Conservation (phyloP, 2,888 invertebrate genomes). For the Nephrotoma flavescens region DNA sequence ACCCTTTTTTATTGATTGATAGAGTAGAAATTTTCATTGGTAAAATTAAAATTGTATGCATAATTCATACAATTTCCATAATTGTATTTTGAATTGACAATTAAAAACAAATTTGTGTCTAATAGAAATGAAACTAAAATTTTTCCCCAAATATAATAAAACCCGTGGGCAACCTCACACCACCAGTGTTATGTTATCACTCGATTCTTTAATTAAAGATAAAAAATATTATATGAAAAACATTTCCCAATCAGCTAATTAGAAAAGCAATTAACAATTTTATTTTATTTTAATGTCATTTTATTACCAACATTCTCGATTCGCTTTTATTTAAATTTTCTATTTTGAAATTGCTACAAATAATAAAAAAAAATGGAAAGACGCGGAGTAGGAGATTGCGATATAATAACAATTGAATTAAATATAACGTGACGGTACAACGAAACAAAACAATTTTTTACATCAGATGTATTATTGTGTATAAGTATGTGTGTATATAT, state of each 20-base stretch:
- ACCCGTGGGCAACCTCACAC: not conserved
- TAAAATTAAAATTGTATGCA: not conserved
- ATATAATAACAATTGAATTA: not conserved
- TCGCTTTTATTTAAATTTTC: not conserved
- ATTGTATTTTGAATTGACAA: not conserved
- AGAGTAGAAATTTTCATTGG: not conserved
- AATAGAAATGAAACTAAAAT: not conserved
- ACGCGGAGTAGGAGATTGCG: not conserved
- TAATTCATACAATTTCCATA: not conserved
- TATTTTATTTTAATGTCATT: slow-evolving; percentile 2
- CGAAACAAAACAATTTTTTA: not conserved
- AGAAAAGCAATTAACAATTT: slow-evolving; percentile 4
- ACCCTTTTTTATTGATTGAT: not conserved
- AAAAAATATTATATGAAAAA: not conserved
- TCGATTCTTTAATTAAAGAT: not conserved
- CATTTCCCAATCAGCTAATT: slow-evolving; percentile 4
- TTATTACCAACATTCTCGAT: not conserved
- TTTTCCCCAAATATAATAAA: not conserved
- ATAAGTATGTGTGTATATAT: not conserved
- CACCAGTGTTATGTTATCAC: not conserved
- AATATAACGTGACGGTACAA: not conserved
- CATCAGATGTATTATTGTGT: not conserved
- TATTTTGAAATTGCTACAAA: not conserved
- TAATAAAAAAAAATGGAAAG: not conserved
- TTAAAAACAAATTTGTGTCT: not conserved